Evolutionary conservation across 2,888 invertebrate species (phyloP).

Genomic region (Volucella inanis): DNA sequence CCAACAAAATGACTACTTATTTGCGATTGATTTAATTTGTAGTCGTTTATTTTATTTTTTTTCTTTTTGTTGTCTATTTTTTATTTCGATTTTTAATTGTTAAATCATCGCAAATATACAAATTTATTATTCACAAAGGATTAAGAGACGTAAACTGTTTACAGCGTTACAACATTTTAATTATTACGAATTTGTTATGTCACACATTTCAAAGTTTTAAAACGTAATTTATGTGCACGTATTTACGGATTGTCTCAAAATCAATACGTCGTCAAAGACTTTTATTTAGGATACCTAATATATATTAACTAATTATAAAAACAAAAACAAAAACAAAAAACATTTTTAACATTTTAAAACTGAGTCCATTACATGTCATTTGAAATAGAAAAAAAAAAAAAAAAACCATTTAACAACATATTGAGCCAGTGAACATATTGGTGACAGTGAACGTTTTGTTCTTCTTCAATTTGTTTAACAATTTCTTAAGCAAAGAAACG

Average conservation of each 20-base stretch:
- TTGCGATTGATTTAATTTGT: conserved; percentile 67
- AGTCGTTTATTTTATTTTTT: conserved; percentile 45
- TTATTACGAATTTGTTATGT: conserved; percentile 13
- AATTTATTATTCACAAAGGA: conserved; percentile 31
- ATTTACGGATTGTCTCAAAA: conserved; percentile 49
- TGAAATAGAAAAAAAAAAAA: no score
- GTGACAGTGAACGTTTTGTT: no score
- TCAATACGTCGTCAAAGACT: conserved; percentile 52
- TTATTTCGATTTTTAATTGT: conserved; percentile 49
- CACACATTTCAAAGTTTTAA: conserved; percentile 8
- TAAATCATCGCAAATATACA: conserved; percentile 57
- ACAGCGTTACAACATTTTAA: conserved; percentile 15
- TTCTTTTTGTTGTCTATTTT: conserved; percentile 62
- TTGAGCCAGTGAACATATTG: no score
- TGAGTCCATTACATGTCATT: background rate
- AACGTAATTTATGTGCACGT: conserved; percentile 20
- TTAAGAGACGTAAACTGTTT: background rate
- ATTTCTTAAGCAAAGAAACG: no score
- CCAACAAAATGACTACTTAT: conserved; percentile 34
- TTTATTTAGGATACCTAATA: conserved; percentile 46
- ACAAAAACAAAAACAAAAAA: conserved; percentile 37
- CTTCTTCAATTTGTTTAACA: no score
- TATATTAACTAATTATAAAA: conserved; percentile 49
- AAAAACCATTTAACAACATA: no score
- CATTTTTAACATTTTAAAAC: background rate